phyloP scores from a whole-genome alignment of 2,797 vertebrate species.

The Anas flavirostris region DNA sequence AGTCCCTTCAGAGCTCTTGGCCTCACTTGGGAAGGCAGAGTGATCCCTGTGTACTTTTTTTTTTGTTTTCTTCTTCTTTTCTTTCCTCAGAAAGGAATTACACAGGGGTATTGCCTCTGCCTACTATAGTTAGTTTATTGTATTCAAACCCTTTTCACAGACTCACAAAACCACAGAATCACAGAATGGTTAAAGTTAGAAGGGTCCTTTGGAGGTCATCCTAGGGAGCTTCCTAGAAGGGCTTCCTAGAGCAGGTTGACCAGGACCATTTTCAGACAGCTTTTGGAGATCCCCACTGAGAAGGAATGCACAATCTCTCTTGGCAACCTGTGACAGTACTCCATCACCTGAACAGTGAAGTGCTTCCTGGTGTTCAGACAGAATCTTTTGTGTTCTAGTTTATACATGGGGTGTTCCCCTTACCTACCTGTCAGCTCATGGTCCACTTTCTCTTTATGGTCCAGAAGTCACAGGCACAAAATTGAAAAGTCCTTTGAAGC shows the following conservation, averaged over 20 bases:
- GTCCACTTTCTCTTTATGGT: not conserved
- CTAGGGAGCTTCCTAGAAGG: not conserved
- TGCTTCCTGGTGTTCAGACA: not conserved
- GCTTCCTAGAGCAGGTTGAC: not conserved
- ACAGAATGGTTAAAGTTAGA: not conserved
- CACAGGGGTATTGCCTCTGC: not conserved
- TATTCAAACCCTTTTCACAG: not conserved
- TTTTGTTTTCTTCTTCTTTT: not conserved
- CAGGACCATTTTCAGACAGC: not conserved
- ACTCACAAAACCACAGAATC: not conserved
- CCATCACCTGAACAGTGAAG: too few relatives aligned
- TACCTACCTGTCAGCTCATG: not conserved
- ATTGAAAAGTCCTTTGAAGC: not conserved
- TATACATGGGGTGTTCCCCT: rapidly evolving
- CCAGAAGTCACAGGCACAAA: not conserved
- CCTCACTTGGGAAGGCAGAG: not conserved
- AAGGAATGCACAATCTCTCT: not conserved
- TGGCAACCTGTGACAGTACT: not conserved
- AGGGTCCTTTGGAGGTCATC: not conserved
- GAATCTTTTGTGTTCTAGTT: not conserved
- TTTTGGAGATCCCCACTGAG: not conserved
- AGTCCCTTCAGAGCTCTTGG: not conserved
- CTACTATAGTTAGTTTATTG: not conserved
- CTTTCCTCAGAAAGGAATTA: not conserved
- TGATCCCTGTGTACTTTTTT: not conserved